These are phyloP conservation scores for Balearica regulorum DNA, from an alignment of 2,797 vertebrate species.

Conservation along the genomic window DNA sequence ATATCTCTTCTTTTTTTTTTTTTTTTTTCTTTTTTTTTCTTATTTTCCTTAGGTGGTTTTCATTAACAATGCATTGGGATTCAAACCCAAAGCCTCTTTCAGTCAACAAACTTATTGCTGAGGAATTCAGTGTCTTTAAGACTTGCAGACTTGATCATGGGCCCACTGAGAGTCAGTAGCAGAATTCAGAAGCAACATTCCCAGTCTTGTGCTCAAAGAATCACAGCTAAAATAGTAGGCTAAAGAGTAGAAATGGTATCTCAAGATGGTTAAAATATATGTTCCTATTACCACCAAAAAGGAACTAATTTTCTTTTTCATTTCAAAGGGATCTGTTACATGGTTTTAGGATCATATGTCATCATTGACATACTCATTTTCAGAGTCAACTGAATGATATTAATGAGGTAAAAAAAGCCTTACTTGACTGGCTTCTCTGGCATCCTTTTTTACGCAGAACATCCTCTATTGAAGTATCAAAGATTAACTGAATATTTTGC, in stretches of 20 bases:
- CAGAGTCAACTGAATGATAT: not conserved
- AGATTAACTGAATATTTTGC: constrained; percentile 89
- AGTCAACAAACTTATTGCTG: not conserved
- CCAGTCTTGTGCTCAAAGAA: not conserved
- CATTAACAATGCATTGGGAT: not conserved
- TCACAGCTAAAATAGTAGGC: not conserved
- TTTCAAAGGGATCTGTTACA: not conserved
- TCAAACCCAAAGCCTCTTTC: not conserved
- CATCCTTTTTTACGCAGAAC: constrained; percentile 88
- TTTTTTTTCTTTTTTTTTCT: not conserved
- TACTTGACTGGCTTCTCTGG: constrained; percentile 84
- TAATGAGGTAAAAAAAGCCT: constrained; percentile 8
- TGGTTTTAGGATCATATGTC: not conserved
- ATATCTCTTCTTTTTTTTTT: not conserved
- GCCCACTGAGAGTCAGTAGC: not conserved
- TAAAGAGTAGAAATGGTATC: not conserved
- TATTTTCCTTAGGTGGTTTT: not conserved
- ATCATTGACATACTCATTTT: not conserved
- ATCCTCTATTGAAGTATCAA: constrained; percentile 87
- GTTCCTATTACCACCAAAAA: not conserved
- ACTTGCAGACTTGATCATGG: not conserved
- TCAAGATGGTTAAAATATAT: not conserved
- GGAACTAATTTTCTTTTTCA: not conserved
- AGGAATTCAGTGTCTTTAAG: not conserved
- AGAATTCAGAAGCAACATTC: not conserved